These are phyloP conservation scores for Halictus quadricinctus DNA, from an alignment of 2,888 invertebrate species.

Conservation along the genomic window DNA sequence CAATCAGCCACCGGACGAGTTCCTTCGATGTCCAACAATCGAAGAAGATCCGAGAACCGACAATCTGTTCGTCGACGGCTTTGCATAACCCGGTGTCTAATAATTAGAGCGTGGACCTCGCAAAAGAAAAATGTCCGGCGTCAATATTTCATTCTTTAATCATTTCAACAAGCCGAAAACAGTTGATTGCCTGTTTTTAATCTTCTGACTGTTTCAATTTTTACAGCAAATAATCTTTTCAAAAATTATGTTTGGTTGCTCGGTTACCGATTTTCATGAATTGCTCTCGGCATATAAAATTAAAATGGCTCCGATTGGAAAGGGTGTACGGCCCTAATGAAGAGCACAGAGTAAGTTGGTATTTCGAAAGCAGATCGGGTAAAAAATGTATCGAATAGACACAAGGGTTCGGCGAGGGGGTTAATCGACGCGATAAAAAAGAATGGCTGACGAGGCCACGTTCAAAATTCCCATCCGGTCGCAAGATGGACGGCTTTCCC, in stretches of 20 bases:
- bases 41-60: background rate
- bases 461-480: background rate
- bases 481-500: background rate
- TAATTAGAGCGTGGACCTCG: background rate
- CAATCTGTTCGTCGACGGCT: background rate
- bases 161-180: too few species aligned
- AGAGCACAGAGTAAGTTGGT: background rate
- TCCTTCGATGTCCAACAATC: constrained; percentile 7
- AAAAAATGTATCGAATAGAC: background rate
- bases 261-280: background rate
- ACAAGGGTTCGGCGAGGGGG: background rate
- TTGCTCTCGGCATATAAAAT: background rate
- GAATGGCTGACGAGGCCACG: background rate
- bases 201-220: too few species aligned
- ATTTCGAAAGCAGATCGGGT: background rate
- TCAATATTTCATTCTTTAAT: too few species aligned
- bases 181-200: too few species aligned
- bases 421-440: constrained; percentile 6
- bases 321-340: background rate
- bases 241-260: background rate
- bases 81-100: background rate
- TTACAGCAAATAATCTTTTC: background rate
- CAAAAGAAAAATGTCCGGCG: background rate
- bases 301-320: background rate
- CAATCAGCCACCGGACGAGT: constrained; percentile 4